Percentiles rank a stretch among this genome's conserved stretches.
Conservation (phyloP, 2,113 vertebrate genomes). For the Arvicanthis niloticus region DNA sequence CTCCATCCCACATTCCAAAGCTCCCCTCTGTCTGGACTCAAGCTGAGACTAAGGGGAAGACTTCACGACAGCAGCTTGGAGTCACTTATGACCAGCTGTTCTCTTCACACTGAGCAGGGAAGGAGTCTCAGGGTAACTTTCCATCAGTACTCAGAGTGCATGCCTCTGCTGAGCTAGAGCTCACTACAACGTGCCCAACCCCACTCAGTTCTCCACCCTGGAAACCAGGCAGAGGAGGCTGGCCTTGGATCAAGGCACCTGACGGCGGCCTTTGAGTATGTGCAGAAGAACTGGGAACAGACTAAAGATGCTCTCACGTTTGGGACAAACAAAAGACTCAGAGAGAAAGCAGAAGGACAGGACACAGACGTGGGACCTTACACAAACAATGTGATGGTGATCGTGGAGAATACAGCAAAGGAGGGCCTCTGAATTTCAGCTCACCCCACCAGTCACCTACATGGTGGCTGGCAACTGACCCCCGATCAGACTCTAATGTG, state of each 20-base stretch:
- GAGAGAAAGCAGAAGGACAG: neutral
- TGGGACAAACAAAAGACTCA: neutral
- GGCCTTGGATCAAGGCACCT: neutral
- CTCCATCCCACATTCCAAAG: neutral
- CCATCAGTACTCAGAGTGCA: neutral
- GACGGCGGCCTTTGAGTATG: fast-evolving
- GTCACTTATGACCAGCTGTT: neutral
- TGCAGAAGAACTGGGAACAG: neutral
- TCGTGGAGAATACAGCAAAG: fast-evolving
- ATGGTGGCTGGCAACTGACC: neutral
- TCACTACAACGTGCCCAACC: neutral
- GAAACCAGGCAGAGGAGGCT: neutral
- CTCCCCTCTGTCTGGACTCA: neutral
- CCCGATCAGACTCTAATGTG: neutral
- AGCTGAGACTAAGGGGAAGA: neutral
- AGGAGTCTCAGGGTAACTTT: neutral
- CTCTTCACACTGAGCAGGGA: neutral
- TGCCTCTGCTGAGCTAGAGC: neutral
- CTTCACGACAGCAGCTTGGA: neutral
- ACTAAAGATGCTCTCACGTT: neutral
- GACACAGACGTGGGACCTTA: neutral
- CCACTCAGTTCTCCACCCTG: neutral
- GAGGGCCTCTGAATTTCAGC: fast-evolving
- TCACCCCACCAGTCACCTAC: fast-evolving
- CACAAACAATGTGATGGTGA: no score